These are phyloP conservation scores for Acanthosepion lycidas DNA, from an alignment of 2,888 invertebrate genomes.

Conservation along the genomic window DNA sequence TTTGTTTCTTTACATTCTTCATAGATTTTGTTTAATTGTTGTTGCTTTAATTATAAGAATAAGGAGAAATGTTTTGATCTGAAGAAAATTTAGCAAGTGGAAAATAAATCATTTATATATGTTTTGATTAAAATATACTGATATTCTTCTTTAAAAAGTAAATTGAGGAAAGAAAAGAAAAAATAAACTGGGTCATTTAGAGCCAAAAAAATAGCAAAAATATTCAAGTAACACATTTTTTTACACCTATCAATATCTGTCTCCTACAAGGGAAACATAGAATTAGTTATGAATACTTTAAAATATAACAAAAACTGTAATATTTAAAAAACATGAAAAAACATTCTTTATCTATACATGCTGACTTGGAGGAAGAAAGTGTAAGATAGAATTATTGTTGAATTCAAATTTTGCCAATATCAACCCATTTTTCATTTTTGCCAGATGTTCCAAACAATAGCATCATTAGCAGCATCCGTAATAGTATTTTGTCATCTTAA, in stretches of 20 bases:
- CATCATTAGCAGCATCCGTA: background rate
- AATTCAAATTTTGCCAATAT: background rate
- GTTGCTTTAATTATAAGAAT: background rate
- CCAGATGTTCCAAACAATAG: constrained; percentile 11
- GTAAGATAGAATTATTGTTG: background rate
- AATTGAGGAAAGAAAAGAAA: background rate
- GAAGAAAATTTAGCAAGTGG: background rate
- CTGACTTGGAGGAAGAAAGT: background rate
- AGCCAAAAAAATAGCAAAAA: background rate
- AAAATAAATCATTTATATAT: background rate
- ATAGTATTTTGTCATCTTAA: constrained; percentile 23
- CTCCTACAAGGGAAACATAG: background rate
- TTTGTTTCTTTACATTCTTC: background rate
- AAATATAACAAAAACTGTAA: background rate
- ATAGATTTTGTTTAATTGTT: background rate
- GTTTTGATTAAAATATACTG: background rate
- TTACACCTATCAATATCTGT: background rate
- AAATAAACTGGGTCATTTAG: background rate
- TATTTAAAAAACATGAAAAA: background rate
- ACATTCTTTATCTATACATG: background rate
- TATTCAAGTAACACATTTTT: background rate
- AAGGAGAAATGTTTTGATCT: background rate
- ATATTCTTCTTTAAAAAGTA: background rate
- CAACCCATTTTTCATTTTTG: constrained; percentile 9
- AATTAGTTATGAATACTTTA: background rate